Percentiles rank a stretch among this genome's conserved stretches.
phyloP scores from a whole-genome alignment of 2,797 vertebrate genomes.

The Manis pentadactyla region DNA sequence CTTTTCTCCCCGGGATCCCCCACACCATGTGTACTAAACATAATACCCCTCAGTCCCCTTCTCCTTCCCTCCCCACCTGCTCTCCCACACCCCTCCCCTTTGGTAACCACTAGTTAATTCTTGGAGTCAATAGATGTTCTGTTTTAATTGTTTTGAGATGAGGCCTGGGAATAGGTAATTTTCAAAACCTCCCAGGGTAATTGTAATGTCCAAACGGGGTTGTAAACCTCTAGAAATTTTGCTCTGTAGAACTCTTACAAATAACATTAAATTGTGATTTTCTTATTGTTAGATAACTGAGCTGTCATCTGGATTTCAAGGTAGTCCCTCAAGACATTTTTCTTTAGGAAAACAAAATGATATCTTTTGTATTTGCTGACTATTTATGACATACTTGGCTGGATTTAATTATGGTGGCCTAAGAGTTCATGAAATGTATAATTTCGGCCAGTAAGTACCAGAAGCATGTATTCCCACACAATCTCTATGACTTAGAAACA shows the following conservation, averaged over 20 bases:
- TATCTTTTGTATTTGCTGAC: background rate
- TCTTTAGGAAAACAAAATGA: slow-evolving; percentile 18
- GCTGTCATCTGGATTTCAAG: slow-evolving; percentile 38
- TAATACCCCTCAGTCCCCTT: too few species aligned
- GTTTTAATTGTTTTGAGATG: background rate
- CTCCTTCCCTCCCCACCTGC: too few species aligned
- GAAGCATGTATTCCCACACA: background rate
- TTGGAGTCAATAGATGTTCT: background rate
- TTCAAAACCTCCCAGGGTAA: background rate
- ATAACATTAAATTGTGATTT: slow-evolving; percentile 21
- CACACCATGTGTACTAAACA: too few species aligned
- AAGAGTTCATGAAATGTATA: background rate
- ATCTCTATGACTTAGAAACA: background rate
- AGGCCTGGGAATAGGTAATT: background rate
- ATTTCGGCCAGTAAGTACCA: slow-evolving; percentile 3
- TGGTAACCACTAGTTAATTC: too few species aligned
- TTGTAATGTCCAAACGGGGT: background rate
- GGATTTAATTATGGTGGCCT: background rate
- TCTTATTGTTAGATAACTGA: background rate
- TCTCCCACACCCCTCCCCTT: too few species aligned
- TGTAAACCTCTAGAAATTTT: slow-evolving; percentile 34
- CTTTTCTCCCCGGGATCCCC: too few species aligned
- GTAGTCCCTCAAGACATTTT: background rate
- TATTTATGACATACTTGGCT: background rate
- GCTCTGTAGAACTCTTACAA: background rate